Percentiles rank a stretch among this genome's conserved stretches.
These are phyloP conservation scores for Idaea biselata DNA, from an alignment of 2,888 invertebrate genomes.

Conservation along the genomic window DNA sequence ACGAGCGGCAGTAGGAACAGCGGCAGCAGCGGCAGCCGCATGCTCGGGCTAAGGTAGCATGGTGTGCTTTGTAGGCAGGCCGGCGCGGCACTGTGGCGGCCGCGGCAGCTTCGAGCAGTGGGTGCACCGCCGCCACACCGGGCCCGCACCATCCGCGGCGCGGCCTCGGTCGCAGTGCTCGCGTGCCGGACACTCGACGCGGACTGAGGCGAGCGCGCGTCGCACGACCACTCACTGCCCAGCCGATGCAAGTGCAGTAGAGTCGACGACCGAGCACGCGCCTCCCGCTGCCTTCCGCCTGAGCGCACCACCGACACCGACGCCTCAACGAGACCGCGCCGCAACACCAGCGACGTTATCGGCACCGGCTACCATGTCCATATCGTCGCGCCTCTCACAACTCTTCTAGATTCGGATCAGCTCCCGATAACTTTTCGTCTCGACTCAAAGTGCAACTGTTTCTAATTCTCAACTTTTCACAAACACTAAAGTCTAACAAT, in stretches of 20 bases:
- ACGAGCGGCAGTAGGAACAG: slow-evolving; percentile 75
- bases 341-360: background rate
- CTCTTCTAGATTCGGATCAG: background rate
- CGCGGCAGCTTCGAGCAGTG: slow-evolving; percentile 34
- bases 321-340: background rate
- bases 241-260: slow-evolving; percentile 53
- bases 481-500: background rate
- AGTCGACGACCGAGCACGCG: slow-evolving; percentile 44
- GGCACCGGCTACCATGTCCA: background rate
- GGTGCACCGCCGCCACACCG: slow-evolving; percentile 28
- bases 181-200: slow-evolving; percentile 62
- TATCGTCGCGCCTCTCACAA: background rate
- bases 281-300: slow-evolving; percentile 43
- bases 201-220: slow-evolving; percentile 47
- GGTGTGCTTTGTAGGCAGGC: slow-evolving; percentile 57
- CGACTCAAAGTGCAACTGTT: background rate
- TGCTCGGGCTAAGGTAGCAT: slow-evolving; percentile 72
- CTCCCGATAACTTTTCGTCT: background rate
- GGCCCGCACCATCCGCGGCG: slow-evolving; percentile 45
- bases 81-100: slow-evolving; percentile 42
- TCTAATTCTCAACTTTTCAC: background rate
- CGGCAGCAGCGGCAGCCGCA: slow-evolving; percentile 77
- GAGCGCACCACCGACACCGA: background rate
- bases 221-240: slow-evolving; percentile 32
- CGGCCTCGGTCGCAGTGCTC: slow-evolving; percentile 45